These are phyloP conservation scores for Zelostemma sp. DNA, from an alignment of 1,140 invertebrate species.

Conservation along the genomic window DNA sequence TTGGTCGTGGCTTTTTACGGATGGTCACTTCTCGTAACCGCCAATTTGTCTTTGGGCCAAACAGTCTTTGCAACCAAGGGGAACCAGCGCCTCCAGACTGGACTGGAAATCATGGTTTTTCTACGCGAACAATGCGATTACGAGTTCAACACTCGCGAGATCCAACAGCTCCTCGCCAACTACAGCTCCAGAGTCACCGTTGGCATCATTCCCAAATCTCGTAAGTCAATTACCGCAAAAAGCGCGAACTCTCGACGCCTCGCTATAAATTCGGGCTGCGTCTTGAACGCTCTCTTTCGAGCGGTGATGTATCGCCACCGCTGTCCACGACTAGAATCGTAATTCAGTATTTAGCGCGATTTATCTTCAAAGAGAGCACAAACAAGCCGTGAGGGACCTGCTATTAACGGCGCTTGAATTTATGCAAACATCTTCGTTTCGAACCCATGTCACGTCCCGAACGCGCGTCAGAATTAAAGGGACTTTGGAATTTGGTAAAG, in stretches of 20 bases:
- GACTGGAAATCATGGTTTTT: conserved; percentile 59
- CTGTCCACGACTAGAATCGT: conserved; percentile 7
- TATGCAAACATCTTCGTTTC: conserved; percentile 21
- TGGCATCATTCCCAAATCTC: conserved; percentile 55
- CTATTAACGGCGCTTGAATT: conserved; percentile 9
- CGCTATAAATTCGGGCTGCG: background rate
- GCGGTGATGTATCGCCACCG: no score
- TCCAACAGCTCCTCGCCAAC: conserved; percentile 50
- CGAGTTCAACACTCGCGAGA: conserved; percentile 46
- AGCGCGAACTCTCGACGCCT: background rate
- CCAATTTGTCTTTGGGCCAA: conserved; percentile 37
- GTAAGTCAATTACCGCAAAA: conserved; percentile 31
- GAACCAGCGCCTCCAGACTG: conserved; percentile 16
- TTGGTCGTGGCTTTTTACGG: conserved; percentile 58
- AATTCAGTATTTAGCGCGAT: background rate
- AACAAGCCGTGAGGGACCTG: background rate
- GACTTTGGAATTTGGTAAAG: conserved; percentile 12
- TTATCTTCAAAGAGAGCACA: conserved; percentile 23
- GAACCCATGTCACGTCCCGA: conserved; percentile 15
- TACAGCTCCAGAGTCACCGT: conserved; percentile 49
- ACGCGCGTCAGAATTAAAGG: conserved; percentile 10
- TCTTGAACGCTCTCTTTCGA: background rate
- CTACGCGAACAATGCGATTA: conserved; percentile 59
- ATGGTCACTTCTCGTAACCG: conserved; percentile 40
- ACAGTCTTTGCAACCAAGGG: conserved; percentile 21